These are phyloP conservation scores for Zootermopsis nevadensis DNA, from an alignment of 2,888 invertebrate species.

Conservation along the genomic window DNA sequence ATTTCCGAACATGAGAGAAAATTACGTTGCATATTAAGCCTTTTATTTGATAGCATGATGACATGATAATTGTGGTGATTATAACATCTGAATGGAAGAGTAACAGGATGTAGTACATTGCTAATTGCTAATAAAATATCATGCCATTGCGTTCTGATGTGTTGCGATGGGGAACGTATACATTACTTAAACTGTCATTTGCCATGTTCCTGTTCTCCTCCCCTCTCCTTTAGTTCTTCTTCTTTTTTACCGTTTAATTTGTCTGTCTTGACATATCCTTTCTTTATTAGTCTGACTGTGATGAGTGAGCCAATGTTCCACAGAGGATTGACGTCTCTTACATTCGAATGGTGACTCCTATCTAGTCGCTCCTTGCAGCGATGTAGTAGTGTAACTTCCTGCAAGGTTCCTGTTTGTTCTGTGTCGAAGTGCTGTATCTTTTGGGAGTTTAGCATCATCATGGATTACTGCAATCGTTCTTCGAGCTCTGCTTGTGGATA, in stretches of 20 bases:
- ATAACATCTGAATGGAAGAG: background rate
- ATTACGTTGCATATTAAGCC: no score
- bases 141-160: background rate
- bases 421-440: background rate
- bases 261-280: conserved; percentile 25
- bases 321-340: background rate
- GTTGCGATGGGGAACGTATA: background rate
- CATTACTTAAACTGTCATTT: background rate
- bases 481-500: no score
- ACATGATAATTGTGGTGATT: background rate
- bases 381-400: background rate
- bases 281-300: conserved; percentile 1
- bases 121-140: conserved; percentile 3
- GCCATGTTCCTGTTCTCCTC: background rate
- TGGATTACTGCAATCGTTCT: no score
- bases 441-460: background rate
- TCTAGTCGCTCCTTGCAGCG: background rate
- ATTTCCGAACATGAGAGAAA: no score
- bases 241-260: background rate
- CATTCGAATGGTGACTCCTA: background rate
- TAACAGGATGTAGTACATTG: background rate
- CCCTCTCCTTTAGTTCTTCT: background rate
- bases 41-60: background rate
- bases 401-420: background rate
- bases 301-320: conserved; percentile 18